Evolutionary conservation across 2,888 invertebrate genomes (phyloP), one percentile per base, ranked within the genome.

Genomic region (Chrysodeixis includens): DNA sequence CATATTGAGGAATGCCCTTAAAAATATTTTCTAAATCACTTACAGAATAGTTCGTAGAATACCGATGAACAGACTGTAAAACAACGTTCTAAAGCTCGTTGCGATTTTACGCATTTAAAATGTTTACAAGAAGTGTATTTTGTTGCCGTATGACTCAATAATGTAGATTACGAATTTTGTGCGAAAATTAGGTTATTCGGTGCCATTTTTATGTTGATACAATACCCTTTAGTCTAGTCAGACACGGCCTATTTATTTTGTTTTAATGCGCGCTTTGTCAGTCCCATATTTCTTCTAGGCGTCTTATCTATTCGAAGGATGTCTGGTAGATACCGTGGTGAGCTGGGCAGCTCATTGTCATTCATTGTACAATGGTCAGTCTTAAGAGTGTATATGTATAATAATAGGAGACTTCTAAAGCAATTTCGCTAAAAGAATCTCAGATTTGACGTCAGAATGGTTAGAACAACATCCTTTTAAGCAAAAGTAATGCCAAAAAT

Each of bases 1-100:
- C 86, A 87, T 76, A 71, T 71, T 63, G 69, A 84, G 83, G 87
- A 89, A 88, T 88, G 84, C 86, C 87, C 86, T 86, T 85, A 81
- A 84, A 83, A 84, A 84, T 81, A 80, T 83, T 82, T 78, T 71
- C 69, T 74, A 76, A 79, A 78, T 76, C 65, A 76, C 57, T 76
- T 72, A 79, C 69, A 65, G 65, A 68, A 30, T 49, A 61, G 55
- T 83, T 84, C 70, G 62, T 52, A 56, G 77, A 74, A 81, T 70
- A 81, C 60, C 58, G 46, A 53, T 26, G 56, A 51, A 59, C 40
- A 44, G 12, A 46, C n/a, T 66, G 57, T 49, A 57, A 61, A 62
- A 62, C 73, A 59, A 54, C 54, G 30, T 72, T 35, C 53, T 46
- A 22, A 56, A 49, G 8, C 30, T 22, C n/a, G 22, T 53, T 63